Conservation (phyloP, 37 sponge, comb jelly and placozoan species). For the Cladorhizidae sp. region DNA sequence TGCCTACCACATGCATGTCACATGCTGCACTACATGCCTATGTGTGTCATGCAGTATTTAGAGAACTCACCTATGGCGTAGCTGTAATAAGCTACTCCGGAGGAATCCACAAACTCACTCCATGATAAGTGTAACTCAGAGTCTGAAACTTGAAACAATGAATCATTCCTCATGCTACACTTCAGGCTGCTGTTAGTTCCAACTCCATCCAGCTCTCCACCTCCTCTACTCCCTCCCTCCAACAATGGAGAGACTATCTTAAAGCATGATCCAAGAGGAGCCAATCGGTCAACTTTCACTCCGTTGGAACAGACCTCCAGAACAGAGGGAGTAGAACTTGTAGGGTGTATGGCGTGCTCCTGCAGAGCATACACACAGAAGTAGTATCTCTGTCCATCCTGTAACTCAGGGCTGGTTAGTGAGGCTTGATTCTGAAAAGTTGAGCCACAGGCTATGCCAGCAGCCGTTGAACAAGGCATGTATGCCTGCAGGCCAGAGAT, state of each 20-base stretch:
- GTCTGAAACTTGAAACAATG: conserved; percentile 42
- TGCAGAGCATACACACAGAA: conserved; percentile 56
- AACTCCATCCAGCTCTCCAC: not conserved
- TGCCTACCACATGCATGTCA: too few relatives aligned
- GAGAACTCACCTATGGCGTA: conserved; percentile 70
- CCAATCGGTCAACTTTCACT: conserved; percentile 48
- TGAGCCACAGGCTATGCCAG: conserved; percentile 52
- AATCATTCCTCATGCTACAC: conserved; percentile 11
- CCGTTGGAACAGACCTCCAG: conserved; percentile 70
- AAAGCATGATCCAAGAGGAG: conserved; percentile 60
- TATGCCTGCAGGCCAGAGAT: conserved; percentile 40
- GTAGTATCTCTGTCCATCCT: conserved; percentile 56
- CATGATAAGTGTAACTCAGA: conserved; percentile 60
- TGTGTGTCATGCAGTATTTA: too few relatives aligned
- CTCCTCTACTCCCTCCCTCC: conserved; percentile 8
- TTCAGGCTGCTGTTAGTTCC: not conserved
- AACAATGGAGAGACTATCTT: conserved; percentile 19
- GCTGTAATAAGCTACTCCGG: conserved; percentile 60
- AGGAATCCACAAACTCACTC: conserved; percentile 54
- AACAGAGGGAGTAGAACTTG: conserved; percentile 5
- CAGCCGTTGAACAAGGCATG: conserved; percentile 22
- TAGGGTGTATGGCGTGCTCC: conserved; percentile 25
- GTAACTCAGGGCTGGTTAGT: conserved; percentile 23
- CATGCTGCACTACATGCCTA: too few relatives aligned
- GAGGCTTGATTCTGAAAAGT: conserved; percentile 54